phyloP scores from a whole-genome alignment of 2,797 vertebrate genomes.

The Gymnothorax reevesii region DNA sequence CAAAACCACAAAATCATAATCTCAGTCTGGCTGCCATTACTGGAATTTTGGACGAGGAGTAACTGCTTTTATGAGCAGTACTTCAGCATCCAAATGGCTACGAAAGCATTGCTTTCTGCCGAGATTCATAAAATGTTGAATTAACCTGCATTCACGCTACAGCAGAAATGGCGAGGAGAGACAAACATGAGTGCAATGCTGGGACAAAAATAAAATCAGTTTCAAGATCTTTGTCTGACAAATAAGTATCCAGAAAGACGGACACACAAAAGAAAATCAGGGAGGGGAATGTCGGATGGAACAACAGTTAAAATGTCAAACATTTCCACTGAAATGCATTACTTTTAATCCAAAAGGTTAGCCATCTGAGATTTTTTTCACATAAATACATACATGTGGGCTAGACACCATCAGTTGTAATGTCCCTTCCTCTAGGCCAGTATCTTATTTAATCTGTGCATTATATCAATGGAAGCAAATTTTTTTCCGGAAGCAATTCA shows the following conservation, averaged over 20 bases:
- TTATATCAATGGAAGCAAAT: neutral
- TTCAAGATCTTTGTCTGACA: neutral
- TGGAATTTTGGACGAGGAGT: neutral
- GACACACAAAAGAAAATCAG: neutral
- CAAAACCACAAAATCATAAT: neutral
- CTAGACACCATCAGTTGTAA: neutral
- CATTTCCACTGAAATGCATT: neutral
- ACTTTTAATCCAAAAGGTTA: neutral
- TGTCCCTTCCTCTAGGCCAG: neutral
- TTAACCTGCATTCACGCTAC: neutral
- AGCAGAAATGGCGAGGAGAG: neutral
- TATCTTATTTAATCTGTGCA: neutral
- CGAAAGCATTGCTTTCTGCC: neutral
- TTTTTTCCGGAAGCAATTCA: neutral
- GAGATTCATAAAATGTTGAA: conserved; percentile 5
- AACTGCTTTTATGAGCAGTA: neutral
- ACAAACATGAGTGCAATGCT: neutral
- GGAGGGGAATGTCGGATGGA: neutral
- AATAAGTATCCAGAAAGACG: neutral
- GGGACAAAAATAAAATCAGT: neutral
- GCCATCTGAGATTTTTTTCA: neutral
- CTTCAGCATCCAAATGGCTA: neutral
- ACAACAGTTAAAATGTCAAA: neutral
- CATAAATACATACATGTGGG: neutral
- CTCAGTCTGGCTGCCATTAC: neutral